Conservation (phyloP, 2,797 vertebrate genomes). For the Jordanella pulchra region DNA sequence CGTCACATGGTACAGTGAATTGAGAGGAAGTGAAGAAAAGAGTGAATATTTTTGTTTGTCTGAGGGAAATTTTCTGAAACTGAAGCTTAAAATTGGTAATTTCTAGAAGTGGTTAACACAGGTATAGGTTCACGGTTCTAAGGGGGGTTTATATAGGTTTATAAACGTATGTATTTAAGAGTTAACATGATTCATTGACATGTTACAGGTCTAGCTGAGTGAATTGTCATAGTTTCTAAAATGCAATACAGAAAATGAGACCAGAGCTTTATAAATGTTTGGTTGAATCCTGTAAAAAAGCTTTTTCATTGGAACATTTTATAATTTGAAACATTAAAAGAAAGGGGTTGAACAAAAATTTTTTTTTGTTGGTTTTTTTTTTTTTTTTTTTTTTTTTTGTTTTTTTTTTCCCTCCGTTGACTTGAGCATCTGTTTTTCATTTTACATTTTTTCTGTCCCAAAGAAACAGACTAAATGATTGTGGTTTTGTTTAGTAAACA, state of each 20-base stretch:
- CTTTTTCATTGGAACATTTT: not conserved
- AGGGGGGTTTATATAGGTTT: not conserved
- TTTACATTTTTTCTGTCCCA: not conserved
- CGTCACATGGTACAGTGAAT: constrained; percentile 3
- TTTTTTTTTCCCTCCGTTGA: not conserved
- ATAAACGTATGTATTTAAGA: not conserved
- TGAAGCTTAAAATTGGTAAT: not conserved
- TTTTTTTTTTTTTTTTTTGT: not conserved
- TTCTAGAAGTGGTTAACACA: not conserved
- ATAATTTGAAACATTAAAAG: not conserved
- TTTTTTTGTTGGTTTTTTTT: no score
- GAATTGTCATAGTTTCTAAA: not conserved
- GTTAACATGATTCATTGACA: not conserved
- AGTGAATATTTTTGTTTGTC: constrained; percentile 57
- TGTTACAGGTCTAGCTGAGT: not conserved
- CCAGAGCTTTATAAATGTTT: not conserved
- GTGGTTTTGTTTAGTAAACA: no score
- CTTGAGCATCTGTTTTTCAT: not conserved
- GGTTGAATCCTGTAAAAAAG: not conserved
- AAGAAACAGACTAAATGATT: no score
- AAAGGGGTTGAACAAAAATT: no score
- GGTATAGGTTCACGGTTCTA: not conserved
- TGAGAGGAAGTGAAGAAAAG: constrained; percentile 32
- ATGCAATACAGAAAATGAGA: not conserved
- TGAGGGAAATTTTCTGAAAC: constrained; percentile 7